Evolutionary conservation across 2,797 vertebrate species (phyloP), one percentile per base, ranked within the genome.

Genomic region (Megalops cyprinoides): DNA sequence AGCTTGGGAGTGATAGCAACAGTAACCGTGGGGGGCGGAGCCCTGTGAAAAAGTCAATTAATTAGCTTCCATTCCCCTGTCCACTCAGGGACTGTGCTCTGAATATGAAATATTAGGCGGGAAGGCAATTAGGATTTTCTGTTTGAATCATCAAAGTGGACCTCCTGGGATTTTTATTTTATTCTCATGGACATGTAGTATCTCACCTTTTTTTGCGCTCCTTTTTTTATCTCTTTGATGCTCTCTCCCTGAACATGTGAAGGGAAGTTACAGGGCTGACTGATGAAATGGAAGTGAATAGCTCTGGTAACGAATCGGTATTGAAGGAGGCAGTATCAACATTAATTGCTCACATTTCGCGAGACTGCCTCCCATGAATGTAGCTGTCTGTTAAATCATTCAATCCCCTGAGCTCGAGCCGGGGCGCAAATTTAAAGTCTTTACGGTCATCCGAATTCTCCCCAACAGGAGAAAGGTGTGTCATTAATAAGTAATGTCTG

Each of bases 291-390:
- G 75, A 89, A 80, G 67, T 67, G 49, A 80, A 92, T 91, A 88
- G 88, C 83, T 85, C 88, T 90, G 79, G 88, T 87, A 82, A 62
- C 56, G 75, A 76, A 81, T 51, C 46, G 48, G 14, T 55, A 46
- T 42, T 58, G 75, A 65, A 65, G 74, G 74, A 55, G 81, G 87
- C 94, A 95, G 95, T 94, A 95, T 95, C 95, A 96, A 95, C 94
- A 96, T 94, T 91, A 94, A 92, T 88, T 92, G 91, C 93, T 94
- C 96, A 91, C 96, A 95, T 95, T 94, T 92, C 93, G 86, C 90
- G 90, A 92, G 88, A 90, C 90, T 88, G 88, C 88, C 73, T 75
- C 89, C 88, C 90, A 88, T 91, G 90, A 86, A 88, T 7, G 87
- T 88, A 92, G 88, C 90, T 88, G 53, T n/a, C 81, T 87, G 86